Conservation (phyloP, 1,140 invertebrate genomes). For the Drosophila virilis region DNA sequence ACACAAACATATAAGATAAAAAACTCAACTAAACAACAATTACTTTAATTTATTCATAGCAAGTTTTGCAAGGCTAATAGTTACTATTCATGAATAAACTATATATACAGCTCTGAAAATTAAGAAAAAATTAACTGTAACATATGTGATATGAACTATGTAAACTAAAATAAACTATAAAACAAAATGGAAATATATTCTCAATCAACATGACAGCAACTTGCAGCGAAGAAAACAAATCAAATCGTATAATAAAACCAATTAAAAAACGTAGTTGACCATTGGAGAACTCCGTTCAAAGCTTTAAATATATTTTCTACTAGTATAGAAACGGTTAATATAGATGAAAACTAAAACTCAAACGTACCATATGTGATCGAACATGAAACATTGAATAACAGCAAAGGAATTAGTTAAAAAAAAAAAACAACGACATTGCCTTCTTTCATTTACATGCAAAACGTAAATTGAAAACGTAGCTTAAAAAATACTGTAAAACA, state of each 20-base stretch:
- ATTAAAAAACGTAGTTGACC: constrained; percentile 35
- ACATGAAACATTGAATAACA: constrained; percentile 46
- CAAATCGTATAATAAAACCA: constrained; percentile 40
- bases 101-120: constrained; percentile 1
- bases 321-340: constrained; percentile 19
- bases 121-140: constrained; percentile 51
- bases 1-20: not conserved
- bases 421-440: constrained; percentile 72
- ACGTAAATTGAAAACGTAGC: constrained; percentile 41
- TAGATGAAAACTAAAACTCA: constrained; percentile 19
- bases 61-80: constrained; percentile 13
- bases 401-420: constrained; percentile 39
- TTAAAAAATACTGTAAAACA: constrained; percentile 31
- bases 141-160: constrained; percentile 71
- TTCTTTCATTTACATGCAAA: constrained; percentile 64
- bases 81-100: constrained; percentile 27
- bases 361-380: constrained; percentile 79
- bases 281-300: constrained; percentile 42
- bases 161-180: constrained; percentile 25
- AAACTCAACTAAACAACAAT: not conserved
- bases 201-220: constrained; percentile 48
- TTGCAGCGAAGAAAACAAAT: constrained; percentile 45
- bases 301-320: constrained; percentile 81
- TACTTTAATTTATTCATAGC: not conserved
- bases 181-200: constrained; percentile 42